Evolutionary conservation across 92 coral and sea anemone species (phyloP), one percentile per base, ranked within the genome.

Genomic region (Epizoanthus stellaris): DNA sequence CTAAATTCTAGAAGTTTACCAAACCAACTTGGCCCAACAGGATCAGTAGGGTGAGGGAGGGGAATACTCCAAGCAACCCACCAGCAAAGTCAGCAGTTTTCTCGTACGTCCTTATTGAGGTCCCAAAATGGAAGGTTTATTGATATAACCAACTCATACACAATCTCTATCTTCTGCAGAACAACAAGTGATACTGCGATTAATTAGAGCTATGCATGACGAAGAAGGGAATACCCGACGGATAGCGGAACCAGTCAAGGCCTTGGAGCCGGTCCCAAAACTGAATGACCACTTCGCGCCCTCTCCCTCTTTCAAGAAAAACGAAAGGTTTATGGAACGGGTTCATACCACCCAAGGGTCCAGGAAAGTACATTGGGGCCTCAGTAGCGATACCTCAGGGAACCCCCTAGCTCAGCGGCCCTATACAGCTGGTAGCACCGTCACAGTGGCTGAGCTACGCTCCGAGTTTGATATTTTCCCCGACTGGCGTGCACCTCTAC

Each of bases 401-500:
- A 43, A 23, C 72, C 52, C 83, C 54, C 60, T 21, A 5, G 54
- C 61, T 43, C 83, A 63, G 7, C 53, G 83, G 58, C 72, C 83
- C 61, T 43, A 30, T 38, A 80, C 73, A 8, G 64, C 65, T 19
- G 86, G 80, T 9, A 36, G 71, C 25, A 16, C 63, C 3, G 53
- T 80, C 39, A 64, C 54, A 20, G 75, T 81, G 49, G 85, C 90
- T 4, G 83, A 81, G 25, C 80, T 61, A 56, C 90, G 90, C 30
- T 63, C 87, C 4, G 93, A 90, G 80, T 90, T 90, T 61, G 93
- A 90, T 34, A 90, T 90, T 20, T 87, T 80, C 25, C 93, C 93
- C 0, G 93, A 90, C 20, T 90, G 93, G 93, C 87, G 93, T 54
- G 88, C 93, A 16, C 93, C 93, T 15, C 76, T 65, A 62, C 93